Evolutionary conservation across 2,888 invertebrate genomes (phyloP).

Genomic region (Empis stercorea): DNA sequence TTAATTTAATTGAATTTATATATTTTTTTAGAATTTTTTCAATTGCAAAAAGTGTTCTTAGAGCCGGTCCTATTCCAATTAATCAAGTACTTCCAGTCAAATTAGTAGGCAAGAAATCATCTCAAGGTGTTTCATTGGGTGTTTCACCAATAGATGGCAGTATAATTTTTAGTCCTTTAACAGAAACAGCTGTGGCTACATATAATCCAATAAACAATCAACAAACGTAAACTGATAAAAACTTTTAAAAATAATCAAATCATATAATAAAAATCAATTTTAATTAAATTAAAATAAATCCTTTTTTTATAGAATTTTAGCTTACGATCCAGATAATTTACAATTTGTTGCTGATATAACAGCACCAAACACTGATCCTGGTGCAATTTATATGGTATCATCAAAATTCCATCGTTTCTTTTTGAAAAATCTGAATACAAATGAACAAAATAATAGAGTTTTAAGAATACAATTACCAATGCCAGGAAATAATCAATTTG

Average conservation of each 20-base stretch:
- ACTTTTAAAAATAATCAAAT: neutral
- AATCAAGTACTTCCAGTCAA: constrained; percentile 60
- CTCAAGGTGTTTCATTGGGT: constrained; percentile 64
- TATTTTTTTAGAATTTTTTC: constrained; percentile 54
- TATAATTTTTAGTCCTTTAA: constrained; percentile 63
- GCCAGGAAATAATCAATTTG: constrained; percentile 1
- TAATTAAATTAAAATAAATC: neutral
- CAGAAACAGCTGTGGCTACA: constrained; percentile 66
- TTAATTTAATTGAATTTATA: neutral
- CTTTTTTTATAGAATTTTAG: constrained; percentile 44
- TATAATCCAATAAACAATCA: constrained; percentile 63
- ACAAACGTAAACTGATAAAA: constrained; percentile 49
- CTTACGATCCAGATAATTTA: constrained; percentile 54
- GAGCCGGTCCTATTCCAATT: constrained; percentile 57
- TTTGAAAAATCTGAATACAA: constrained; percentile 48
- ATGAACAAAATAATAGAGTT: constrained; percentile 63
- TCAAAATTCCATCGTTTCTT: constrained; percentile 73
- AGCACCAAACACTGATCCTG: constrained; percentile 53
- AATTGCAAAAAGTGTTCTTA: constrained; percentile 57
- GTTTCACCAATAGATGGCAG: constrained; percentile 60
- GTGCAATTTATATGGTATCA: constrained; percentile 58
- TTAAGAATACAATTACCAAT: constrained; percentile 40
- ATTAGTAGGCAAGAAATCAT: constrained; percentile 70
- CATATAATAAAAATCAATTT: neutral
- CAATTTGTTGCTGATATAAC: constrained; percentile 70